phyloP scores from a whole-genome alignment of 2,888 invertebrate species.

The Drosophila suboccidentalis region DNA sequence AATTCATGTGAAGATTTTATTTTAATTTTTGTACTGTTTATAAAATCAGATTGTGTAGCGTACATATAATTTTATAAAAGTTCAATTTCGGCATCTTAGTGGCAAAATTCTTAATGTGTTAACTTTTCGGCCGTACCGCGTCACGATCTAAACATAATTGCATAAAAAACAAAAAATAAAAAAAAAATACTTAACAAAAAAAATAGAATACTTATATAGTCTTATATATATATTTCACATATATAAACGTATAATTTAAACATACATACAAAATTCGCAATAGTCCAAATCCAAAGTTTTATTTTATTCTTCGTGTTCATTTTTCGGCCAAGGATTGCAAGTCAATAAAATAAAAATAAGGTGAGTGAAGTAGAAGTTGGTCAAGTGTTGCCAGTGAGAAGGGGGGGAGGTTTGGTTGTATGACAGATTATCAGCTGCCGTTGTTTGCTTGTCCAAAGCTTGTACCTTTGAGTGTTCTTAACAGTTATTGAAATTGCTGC shows the following conservation, averaged over 20 bases:
- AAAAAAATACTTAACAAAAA: constrained; percentile 1
- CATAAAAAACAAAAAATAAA: constrained; percentile 28
- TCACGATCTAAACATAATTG: constrained; percentile 60
- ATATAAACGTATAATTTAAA: constrained; percentile 24
- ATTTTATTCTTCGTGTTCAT: constrained; percentile 41
- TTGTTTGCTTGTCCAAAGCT: constrained; percentile 23
- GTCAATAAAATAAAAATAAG: constrained; percentile 46
- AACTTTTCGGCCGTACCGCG: constrained; percentile 71
- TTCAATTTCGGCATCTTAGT: constrained; percentile 72
- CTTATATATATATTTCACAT: neutral
- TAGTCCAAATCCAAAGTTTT: constrained; percentile 38
- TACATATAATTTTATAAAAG: constrained; percentile 75
- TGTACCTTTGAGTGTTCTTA: constrained; percentile 67
- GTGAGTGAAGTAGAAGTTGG: constrained; percentile 49
- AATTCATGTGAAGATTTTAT: constrained; percentile 34
- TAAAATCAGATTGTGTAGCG: constrained; percentile 75
- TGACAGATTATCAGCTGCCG: constrained; percentile 62
- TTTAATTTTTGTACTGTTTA: constrained; percentile 67
- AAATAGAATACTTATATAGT: neutral
- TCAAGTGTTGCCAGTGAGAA: constrained; percentile 5
- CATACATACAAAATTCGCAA: constrained; percentile 36
- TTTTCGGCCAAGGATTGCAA: constrained; percentile 48
- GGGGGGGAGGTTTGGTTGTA: neutral
- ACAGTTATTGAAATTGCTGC: constrained; percentile 77
- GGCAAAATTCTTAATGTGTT: constrained; percentile 76